Base-by-base conservation (phyloP, 2,113 vertebrate genomes). In the Chamaetylas fuelleborni region DNA sequence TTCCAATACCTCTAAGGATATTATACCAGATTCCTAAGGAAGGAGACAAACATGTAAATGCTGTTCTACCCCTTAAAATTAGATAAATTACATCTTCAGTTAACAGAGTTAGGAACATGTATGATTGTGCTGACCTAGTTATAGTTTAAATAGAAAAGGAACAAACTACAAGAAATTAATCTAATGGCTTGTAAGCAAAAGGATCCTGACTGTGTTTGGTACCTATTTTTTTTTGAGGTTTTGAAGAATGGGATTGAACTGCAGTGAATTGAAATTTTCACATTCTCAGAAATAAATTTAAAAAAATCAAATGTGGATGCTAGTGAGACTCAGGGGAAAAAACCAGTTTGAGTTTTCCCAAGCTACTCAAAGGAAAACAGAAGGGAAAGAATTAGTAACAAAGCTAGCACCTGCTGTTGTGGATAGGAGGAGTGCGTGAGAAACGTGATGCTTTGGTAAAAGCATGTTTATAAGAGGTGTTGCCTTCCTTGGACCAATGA, bases 11-110 rank as follows among this genome's bases (percentile, higher is more conserved):
- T 95, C 99, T 97, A 91, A 99, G 97, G 65, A 99, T 99, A 86
- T 99, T 99, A 96, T 99, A 99, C 99, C 99, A 99, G 98, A 99
- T 99, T 48, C 99, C 99, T 99, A 92, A 48, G 96, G 66, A 91
- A 92, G 48, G 40, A 91, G 34, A 79, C 25, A 96, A 84, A 80
- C 33, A 77, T 15, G 13, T 85, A 76, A 93, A 53, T 43, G 36
- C 33, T 50, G 6, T 47, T 85, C 14, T 26, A 42, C 29, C 56
- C 72, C 51, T 45, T 69, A 50, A 57, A 77, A 45, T 81, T 17
- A 80, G 50, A 85, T 62, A 50, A 86, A 77, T 73, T 34, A 40
- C 50, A 78, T 58, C 74, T 88, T 61, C 7, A 54, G 15, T 51
- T 61, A 74, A 48, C 33, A 26, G 25, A 23, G 14, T 43, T 73